A percentile compares a stretch with the other conserved stretches of the same genome.
Conservation (phyloP, 2,113 vertebrate species). For the Platichthys flesus region DNA sequence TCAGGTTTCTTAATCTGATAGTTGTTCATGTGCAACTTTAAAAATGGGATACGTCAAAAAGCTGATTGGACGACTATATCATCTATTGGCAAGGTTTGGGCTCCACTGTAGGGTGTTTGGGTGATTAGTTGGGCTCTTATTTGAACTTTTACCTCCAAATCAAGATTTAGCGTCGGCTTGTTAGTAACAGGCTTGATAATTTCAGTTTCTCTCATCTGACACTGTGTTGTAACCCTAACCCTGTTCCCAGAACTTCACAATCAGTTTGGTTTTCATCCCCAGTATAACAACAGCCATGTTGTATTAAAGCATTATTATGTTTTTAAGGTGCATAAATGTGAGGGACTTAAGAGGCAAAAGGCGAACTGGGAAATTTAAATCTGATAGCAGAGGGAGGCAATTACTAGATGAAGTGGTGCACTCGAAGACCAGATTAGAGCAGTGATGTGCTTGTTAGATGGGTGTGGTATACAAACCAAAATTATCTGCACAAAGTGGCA, state of each 20-base stretch:
- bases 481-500: neutral
- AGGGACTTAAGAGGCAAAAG: neutral
- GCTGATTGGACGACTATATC: too few relatives aligned
- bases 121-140: neutral
- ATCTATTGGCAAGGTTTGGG: too few relatives aligned
- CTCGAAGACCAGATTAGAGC: slow-evolving; percentile 5
- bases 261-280: neutral
- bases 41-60: too few relatives aligned
- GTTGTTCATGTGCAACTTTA: neutral
- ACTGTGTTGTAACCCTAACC: neutral
- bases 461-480: neutral
- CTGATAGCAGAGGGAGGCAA: slow-evolving; percentile 26
- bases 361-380: slow-evolving; percentile 4
- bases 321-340: neutral
- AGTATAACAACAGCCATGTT: neutral
- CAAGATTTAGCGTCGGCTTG: too few relatives aligned
- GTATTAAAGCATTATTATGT: slow-evolving; percentile 12
- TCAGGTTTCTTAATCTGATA: neutral
- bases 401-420: slow-evolving; percentile 11
- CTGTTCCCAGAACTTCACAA: neutral
- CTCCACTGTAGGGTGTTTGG: too few relatives aligned
- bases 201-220: slow-evolving; percentile 3
- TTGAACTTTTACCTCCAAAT: too few relatives aligned
- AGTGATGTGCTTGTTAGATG: neutral
- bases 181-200: too few relatives aligned